These are phyloP conservation scores for Palloptera scutellata DNA, from an alignment of 2,888 invertebrate species.

Conservation along the genomic window DNA sequence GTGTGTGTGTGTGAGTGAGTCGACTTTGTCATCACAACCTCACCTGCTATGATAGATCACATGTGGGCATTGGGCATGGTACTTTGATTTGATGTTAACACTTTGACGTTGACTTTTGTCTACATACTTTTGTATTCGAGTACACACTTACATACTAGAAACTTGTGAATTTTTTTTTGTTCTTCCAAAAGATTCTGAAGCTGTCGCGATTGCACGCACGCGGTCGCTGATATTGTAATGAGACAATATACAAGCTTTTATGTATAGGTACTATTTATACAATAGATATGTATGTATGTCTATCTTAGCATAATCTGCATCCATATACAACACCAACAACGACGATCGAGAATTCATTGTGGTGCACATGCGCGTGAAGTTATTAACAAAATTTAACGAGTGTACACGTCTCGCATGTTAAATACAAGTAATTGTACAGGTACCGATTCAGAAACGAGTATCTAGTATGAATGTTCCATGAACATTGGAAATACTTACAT, in stretches of 20 bases:
- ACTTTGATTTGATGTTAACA: slow-evolving; percentile 16
- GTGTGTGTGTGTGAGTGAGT: not conserved
- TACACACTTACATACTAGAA: not conserved
- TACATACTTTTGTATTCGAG: not conserved
- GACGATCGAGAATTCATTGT: no score
- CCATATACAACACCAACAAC: no score
- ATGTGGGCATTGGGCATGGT: slow-evolving; percentile 27
- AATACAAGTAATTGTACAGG: slow-evolving; percentile 3
- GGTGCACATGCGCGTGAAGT: slow-evolving; percentile 16
- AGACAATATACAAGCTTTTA: no score
- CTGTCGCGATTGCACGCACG: not conserved
- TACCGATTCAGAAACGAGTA: not conserved
- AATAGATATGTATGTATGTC: no score
- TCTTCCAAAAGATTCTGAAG: no score
- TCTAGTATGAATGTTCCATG: no score
- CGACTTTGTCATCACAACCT: slow-evolving; percentile 10
- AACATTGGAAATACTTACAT: no score
- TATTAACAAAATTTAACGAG: slow-evolving; percentile 11
- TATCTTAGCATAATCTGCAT: no score
- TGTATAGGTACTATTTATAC: no score
- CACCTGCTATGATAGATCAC: not conserved
- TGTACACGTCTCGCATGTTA: slow-evolving; percentile 15
- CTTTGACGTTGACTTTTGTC: not conserved
- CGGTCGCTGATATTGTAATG: no score
- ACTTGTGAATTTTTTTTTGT: not conserved